These are phyloP conservation scores for Drosophila pegasa DNA, from an alignment of 2,888 invertebrate species.

Conservation along the genomic window DNA sequence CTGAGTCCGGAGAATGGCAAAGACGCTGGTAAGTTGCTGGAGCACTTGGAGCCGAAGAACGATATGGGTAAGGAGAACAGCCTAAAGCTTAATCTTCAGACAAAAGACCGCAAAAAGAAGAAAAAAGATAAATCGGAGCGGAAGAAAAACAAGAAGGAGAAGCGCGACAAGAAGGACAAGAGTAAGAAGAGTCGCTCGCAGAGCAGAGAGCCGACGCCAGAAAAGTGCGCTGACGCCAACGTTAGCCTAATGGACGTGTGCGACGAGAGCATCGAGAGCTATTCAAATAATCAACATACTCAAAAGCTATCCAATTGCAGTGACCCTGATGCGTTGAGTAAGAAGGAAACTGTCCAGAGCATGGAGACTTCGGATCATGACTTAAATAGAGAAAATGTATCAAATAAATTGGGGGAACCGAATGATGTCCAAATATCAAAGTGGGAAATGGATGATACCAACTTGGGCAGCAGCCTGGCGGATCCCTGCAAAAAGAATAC, in stretches of 20 bases:
- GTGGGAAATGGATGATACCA: slow-evolving; percentile 96
- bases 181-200: slow-evolving; percentile 40
- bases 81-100: slow-evolving; percentile 30
- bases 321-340: slow-evolving; percentile 53
- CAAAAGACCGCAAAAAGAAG: slow-evolving; percentile 63
- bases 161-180: slow-evolving; percentile 66
- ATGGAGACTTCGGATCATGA: slow-evolving; percentile 62
- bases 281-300: slow-evolving; percentile 27
- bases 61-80: slow-evolving; percentile 60
- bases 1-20: slow-evolving; percentile 10
- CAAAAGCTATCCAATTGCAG: slow-evolving; percentile 21
- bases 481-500: slow-evolving; percentile 85
- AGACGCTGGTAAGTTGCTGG: slow-evolving; percentile 6
- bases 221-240: slow-evolving; percentile 29
- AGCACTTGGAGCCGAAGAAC: slow-evolving; percentile 23
- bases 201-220: slow-evolving; percentile 30
- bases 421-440: slow-evolving; percentile 92
- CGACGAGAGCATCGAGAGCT: slow-evolving; percentile 26
- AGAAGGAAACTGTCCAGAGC: slow-evolving; percentile 72
- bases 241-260: slow-evolving; percentile 14
- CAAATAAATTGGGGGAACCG: slow-evolving; percentile 68
- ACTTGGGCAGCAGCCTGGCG: slow-evolving; percentile 86
- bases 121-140: slow-evolving; percentile 73
- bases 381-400: slow-evolving; percentile 13
- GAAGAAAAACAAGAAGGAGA: slow-evolving; percentile 75